Percentiles rank a stretch among this genome's conserved stretches.
phyloP scores from a whole-genome alignment of 2,888 invertebrate species.

The Nomada goodeniana region DNA sequence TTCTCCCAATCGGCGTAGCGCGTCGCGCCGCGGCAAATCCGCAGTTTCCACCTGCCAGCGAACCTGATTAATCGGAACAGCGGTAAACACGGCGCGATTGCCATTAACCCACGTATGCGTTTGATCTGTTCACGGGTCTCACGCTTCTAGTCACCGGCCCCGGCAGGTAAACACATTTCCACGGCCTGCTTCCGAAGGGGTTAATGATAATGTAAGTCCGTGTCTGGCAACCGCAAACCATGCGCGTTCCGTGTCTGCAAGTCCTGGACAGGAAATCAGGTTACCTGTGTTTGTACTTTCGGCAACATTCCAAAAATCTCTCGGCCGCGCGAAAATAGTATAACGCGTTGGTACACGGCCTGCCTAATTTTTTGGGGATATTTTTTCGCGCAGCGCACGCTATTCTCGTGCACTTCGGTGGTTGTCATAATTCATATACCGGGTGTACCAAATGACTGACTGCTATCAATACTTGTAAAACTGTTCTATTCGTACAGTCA shows the following conservation, averaged over 20 bases:
- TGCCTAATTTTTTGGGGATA: not conserved
- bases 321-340: slow-evolving; percentile 45
- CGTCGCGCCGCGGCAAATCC: not conserved
- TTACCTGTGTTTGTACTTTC: slow-evolving; percentile 39
- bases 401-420: too few species aligned
- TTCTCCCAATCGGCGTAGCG: not conserved
- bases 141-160: slow-evolving; percentile 48
- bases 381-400: too few species aligned
- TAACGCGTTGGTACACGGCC: slow-evolving; percentile 9
- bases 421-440: too few species aligned
- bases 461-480: too few species aligned
- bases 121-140: slow-evolving; percentile 62
- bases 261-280: slow-evolving; percentile 27
- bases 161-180: slow-evolving; percentile 63
- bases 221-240: slow-evolving; percentile 59
- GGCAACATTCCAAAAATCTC: slow-evolving; percentile 58
- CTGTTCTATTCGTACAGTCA: too few species aligned
- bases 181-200: slow-evolving; percentile 41
- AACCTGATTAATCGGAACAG: slow-evolving; percentile 66
- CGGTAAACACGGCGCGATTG: slow-evolving; percentile 65
- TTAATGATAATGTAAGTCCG: slow-evolving; percentile 77
- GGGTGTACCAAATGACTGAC: too few species aligned
- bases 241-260: slow-evolving; percentile 26
- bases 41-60: slow-evolving; percentile 48
- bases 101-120: slow-evolving; percentile 67